phyloP scores from a whole-genome alignment of 2,888 invertebrate genomes.

The Calameuta filiformis region DNA sequence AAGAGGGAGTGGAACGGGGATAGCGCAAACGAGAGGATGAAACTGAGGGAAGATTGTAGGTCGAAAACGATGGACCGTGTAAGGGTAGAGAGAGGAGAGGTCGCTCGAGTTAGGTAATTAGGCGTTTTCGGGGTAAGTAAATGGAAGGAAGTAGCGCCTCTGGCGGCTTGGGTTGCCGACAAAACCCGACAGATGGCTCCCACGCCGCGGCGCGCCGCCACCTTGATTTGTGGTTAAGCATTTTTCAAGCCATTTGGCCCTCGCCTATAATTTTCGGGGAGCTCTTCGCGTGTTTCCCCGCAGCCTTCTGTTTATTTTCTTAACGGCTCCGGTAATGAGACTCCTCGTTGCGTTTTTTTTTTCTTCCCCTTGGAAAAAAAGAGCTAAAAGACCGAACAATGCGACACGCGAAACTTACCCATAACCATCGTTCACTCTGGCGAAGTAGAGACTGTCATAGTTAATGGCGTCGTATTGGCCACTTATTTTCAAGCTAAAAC shows the following conservation, averaged over 20 bases:
- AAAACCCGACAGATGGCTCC: conserved; percentile 47
- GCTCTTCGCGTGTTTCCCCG: conserved; percentile 20
- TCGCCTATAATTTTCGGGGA: conserved; percentile 39
- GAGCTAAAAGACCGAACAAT: not conserved
- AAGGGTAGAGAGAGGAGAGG: conserved; percentile 2
- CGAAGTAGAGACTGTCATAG: not conserved
- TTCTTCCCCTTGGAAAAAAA: not conserved
- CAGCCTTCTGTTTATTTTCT: conserved; percentile 54
- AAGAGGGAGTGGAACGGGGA: not conserved
- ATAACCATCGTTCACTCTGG: not conserved
- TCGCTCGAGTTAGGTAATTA: conserved; percentile 38
- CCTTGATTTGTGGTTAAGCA: conserved; percentile 64
- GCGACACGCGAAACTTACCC: conserved; percentile 1
- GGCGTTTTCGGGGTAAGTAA: conserved; percentile 37
- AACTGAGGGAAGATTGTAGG: conserved; percentile 15
- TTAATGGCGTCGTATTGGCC: not conserved
- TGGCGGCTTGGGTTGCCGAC: conserved; percentile 28
- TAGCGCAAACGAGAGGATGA: not conserved
- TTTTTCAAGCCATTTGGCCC: conserved; percentile 63
- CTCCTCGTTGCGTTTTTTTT: conserved; percentile 14
- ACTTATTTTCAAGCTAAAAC: not conserved
- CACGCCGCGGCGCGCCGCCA: conserved; percentile 36
- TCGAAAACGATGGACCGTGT: conserved; percentile 5
- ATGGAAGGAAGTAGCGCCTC: conserved; percentile 41
- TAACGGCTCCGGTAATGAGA: conserved; percentile 60